Conservation (phyloP, 2,797 vertebrate species). For the Trachops cirrhosus region DNA sequence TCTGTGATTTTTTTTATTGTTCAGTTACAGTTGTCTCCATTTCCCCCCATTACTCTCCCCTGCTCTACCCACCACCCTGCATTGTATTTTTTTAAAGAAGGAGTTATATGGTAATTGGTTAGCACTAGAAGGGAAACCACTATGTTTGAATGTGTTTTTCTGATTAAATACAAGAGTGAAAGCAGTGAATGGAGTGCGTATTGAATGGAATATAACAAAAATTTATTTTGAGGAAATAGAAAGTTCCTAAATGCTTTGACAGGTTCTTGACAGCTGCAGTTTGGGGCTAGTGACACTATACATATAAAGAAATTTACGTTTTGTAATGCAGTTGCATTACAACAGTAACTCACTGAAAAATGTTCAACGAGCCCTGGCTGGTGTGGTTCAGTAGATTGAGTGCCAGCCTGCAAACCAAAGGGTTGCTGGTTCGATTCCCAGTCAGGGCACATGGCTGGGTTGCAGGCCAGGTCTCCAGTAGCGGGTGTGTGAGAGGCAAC, state of each 20-base stretch:
- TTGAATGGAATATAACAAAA: neutral
- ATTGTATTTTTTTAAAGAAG: neutral
- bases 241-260: neutral
- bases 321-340: neutral
- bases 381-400: too few species aligned
- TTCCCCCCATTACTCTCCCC: too few species aligned
- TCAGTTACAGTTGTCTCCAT: too few species aligned
- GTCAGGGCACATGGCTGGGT: too few species aligned
- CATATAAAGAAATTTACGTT: neutral
- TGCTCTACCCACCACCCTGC: too few species aligned
- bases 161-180: neutral
- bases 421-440: too few species aligned
- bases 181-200: neutral
- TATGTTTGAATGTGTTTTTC: neutral
- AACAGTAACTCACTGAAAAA: constrained; percentile 7
- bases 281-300: neutral
- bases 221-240: constrained; percentile 11
- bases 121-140: neutral
- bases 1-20: too few species aligned
- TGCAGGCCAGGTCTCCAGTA: too few species aligned
- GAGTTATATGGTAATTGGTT: neutral
- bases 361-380: neutral
- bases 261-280: neutral
- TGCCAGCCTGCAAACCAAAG: too few species aligned
- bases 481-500: too few species aligned